Conservation (phyloP, 2,888 invertebrate species). For the Neocrepidodera transversa region DNA sequence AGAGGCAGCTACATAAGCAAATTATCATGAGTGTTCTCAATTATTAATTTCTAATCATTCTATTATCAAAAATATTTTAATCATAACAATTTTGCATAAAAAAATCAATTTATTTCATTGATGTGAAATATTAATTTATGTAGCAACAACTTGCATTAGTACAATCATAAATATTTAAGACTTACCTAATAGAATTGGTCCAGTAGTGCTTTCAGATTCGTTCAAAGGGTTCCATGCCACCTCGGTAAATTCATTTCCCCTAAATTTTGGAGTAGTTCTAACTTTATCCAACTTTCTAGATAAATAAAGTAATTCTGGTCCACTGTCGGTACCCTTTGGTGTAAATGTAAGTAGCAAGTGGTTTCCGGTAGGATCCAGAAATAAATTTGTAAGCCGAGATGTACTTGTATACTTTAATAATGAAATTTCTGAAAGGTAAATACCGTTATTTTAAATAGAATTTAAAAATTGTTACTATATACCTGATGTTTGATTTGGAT, state of each 20-base stretch:
- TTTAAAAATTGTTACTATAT: conserved; percentile 33
- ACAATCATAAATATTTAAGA: too few species aligned
- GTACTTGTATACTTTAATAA: conserved; percentile 70
- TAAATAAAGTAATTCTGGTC: conserved; percentile 81
- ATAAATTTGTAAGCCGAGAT: conserved; percentile 71
- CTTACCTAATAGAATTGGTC: conserved; percentile 76
- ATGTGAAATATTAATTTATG: too few species aligned
- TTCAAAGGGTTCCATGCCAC: conserved; percentile 88
- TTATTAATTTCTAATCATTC: too few species aligned
- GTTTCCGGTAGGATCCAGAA: conserved; percentile 85
- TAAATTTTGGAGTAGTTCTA: conserved; percentile 70
- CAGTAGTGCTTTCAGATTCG: conserved; percentile 73
- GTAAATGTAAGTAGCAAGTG: conserved; percentile 82
- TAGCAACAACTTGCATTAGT: too few species aligned
- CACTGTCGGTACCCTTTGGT: conserved; percentile 64
- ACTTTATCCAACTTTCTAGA: conserved; percentile 78
- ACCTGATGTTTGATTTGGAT: conserved; percentile 82
- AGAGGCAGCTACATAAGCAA: too few species aligned
- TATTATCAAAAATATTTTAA: too few species aligned
- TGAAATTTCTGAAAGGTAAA: conserved; percentile 71
- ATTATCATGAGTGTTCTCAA: too few species aligned
- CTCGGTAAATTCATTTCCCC: conserved; percentile 85
- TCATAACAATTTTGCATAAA: too few species aligned
- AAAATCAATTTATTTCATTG: too few species aligned
- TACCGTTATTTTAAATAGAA: background rate